Evolutionary conservation across 2,888 invertebrate species (phyloP).

Genomic region (Aleiodes leptofemur): DNA sequence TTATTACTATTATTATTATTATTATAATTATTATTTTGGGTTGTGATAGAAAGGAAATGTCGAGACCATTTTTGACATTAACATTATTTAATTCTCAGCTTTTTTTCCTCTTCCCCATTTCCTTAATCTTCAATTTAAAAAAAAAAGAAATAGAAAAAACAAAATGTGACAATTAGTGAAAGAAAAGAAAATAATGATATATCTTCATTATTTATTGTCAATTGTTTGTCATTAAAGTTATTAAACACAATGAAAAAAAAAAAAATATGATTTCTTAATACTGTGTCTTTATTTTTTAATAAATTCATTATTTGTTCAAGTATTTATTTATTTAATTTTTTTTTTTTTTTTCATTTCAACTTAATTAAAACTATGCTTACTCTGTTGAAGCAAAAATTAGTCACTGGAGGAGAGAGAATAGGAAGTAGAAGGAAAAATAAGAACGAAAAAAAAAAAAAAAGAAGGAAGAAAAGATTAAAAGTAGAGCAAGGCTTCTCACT

Average conservation of each 20-base stretch:
- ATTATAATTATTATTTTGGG: slow-evolving; percentile 2
- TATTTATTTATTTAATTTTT: slow-evolving; percentile 6
- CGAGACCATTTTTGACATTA: slow-evolving; percentile 30
- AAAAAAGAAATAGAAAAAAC: too few species aligned
- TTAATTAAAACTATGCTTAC: neutral
- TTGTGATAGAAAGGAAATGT: slow-evolving; percentile 21
- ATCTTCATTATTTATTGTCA: too few species aligned
- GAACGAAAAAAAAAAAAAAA: too few species aligned
- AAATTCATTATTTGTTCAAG: slow-evolving; percentile 32
- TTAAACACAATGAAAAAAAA: neutral
- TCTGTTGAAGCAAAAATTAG: neutral
- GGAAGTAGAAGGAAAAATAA: too few species aligned
- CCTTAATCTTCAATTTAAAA: neutral
- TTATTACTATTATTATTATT: slow-evolving; percentile 21
- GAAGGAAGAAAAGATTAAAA: too few species aligned
- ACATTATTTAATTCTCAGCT: slow-evolving; percentile 39
- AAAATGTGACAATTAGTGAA: too few species aligned
- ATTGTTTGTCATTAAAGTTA: too few species aligned
- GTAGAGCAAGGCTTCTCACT: too few species aligned
- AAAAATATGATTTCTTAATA: neutral
- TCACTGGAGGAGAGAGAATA: slow-evolving; percentile 11
- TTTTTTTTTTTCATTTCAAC: neutral
- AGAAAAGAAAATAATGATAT: too few species aligned
- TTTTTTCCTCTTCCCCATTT: slow-evolving; percentile 32
- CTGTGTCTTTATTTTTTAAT: slow-evolving; percentile 34